These are phyloP conservation scores for Eulemur coronatus DNA, from an alignment of 2,797 vertebrate species.

Conservation along the genomic window DNA sequence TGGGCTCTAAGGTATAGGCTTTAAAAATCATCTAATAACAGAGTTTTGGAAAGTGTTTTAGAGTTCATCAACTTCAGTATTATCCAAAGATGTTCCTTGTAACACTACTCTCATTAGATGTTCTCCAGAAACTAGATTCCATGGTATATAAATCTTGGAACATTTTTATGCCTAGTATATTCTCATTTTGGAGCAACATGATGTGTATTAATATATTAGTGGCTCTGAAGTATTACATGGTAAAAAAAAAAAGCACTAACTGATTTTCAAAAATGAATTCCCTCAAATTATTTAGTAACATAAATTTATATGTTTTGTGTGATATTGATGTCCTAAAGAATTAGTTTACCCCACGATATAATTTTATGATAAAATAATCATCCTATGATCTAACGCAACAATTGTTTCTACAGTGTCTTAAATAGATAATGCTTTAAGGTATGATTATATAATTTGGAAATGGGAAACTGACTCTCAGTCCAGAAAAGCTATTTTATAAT, in stretches of 20 bases:
- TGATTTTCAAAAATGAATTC: neutral
- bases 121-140: neutral
- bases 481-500: neutral
- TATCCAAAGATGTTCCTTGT: neutral
- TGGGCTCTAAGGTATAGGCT: neutral
- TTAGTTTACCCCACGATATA: neutral
- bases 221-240: neutral
- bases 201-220: neutral
- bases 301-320: neutral
- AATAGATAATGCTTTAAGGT: neutral
- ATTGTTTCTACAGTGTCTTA: neutral
- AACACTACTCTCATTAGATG: neutral
- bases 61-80: neutral
- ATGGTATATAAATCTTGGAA: neutral
- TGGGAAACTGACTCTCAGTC: neutral
- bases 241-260: neutral
- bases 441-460: slow-evolving; percentile 27
- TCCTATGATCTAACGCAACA: neutral
- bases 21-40: neutral
- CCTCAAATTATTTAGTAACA: neutral
- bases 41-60: neutral
- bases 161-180: neutral
- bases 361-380: slow-evolving; percentile 3
- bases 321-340: neutral
- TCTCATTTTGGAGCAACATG: neutral